Evolutionary conservation across 1,140 invertebrate species (phyloP), one percentile per base, ranked within the genome.

Genomic region (Lordiphosa clarofinis): DNA sequence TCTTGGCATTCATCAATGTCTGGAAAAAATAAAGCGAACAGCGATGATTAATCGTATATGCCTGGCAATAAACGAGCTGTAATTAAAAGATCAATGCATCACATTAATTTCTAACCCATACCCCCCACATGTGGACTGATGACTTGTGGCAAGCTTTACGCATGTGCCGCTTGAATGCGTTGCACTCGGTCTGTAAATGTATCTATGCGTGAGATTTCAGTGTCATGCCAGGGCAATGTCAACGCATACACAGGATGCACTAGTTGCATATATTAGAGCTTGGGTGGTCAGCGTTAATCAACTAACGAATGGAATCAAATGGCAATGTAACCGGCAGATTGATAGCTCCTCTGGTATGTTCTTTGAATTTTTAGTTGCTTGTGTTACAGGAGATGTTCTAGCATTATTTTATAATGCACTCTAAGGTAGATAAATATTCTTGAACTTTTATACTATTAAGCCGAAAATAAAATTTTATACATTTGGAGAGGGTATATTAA

Each of bases 1-100:
- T 96, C 94, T 78, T 95, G 93, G 89, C 97, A 98, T 91, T 98
- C 97, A 89, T 98, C 94, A 88, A 98, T 97, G 91, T 98, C 97
- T 98, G 88, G 21, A 89, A 90, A 59, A 40, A 47, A 39, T 2
- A 50, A 43, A 46, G 31, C 21, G 21, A 46, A 15, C 39, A 44
- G 50, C 15, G 48, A 59, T 84, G 73, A 84, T 84, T 76, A 78
- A 78, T 76, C 49, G 68, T 52, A 38, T 46, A 48, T 58, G 58
- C 56, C 38, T 49, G 38, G 28, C 70, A 60, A 67, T 40, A 78
- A 73, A 78, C 67, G 62, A 68, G 56, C 57, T 48, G 75, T 73
- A 81, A 81, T 71, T 66, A 59, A 75, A 79, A 64, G 36, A 47
- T 24, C 48, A 64, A 63, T 43, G 53, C 47, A 38, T 48, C 4